phyloP scores from a whole-genome alignment of 1,140 invertebrate species.

The Drosophila bocki region DNA sequence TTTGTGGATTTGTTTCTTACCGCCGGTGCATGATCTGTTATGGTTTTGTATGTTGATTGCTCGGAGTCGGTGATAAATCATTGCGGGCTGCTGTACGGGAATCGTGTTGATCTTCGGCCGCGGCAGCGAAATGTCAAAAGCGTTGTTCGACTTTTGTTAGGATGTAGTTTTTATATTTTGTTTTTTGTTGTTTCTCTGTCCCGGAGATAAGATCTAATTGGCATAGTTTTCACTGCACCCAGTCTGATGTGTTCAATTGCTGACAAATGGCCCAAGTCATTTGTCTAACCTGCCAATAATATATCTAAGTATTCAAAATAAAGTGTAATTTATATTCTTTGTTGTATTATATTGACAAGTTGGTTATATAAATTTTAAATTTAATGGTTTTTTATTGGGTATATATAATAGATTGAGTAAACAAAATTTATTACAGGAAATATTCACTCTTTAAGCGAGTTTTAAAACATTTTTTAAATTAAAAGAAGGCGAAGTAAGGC shows the following conservation, averaged over 20 bases:
- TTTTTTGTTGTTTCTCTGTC: constrained; percentile 28
- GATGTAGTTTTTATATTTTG: constrained; percentile 3
- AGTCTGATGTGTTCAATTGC: constrained; percentile 40
- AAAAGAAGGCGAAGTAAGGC: too few species aligned
- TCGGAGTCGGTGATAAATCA: constrained; percentile 66
- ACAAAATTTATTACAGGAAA: background rate
- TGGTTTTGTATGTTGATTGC: constrained; percentile 67
- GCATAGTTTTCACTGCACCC: constrained; percentile 53
- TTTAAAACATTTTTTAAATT: background rate
- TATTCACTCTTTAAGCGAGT: too few species aligned
- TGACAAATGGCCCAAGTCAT: constrained; percentile 40
- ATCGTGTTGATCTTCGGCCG: constrained; percentile 62
- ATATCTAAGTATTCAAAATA: constrained; percentile 5
- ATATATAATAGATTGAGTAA: background rate
- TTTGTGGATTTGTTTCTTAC: constrained; percentile 48
- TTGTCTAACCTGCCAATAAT: constrained; percentile 34
- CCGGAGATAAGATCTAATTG: constrained; percentile 47
- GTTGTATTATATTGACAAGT: background rate
- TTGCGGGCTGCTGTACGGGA: constrained; percentile 52
- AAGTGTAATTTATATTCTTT: constrained; percentile 7
- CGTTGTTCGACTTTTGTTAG: constrained; percentile 41
- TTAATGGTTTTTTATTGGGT: background rate
- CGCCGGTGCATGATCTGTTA: constrained; percentile 59
- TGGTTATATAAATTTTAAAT: background rate
- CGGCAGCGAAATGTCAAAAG: constrained; percentile 54